Percentiles rank a stretch among this genome's conserved stretches.
Evolutionary conservation across 2,888 invertebrate species (phyloP).

Genomic region (Noctua pronuba): DNA sequence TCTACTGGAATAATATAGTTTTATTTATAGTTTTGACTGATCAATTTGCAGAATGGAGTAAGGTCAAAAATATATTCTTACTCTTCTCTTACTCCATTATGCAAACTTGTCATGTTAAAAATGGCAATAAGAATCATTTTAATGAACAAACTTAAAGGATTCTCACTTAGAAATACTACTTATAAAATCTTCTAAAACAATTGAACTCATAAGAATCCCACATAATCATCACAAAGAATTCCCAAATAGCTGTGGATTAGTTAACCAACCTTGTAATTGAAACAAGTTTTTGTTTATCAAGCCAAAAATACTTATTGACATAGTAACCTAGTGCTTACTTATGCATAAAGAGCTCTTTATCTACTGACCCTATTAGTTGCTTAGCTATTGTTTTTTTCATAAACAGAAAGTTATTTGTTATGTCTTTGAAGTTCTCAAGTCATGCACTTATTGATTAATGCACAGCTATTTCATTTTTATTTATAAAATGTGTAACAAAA

Average conservation of each 20-base stretch:
- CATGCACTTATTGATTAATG: neutral
- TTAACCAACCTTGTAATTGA: neutral
- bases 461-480: neutral
- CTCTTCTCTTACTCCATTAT: no score
- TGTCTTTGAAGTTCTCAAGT: neutral
- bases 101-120: neutral
- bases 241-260: neutral
- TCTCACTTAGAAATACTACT: no score
- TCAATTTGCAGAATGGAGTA: neutral
- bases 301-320: slow-evolving; percentile 5
- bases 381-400: neutral
- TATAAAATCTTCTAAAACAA: neutral
- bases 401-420: neutral
- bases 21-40: neutral
- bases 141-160: neutral
- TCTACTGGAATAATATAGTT: neutral
- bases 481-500: neutral
- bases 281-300: slow-evolving; percentile 5
- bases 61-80: neutral
- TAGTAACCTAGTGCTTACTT: neutral
- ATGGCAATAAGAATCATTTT: neutral
- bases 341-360: slow-evolving; percentile 16
- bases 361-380: slow-evolving; percentile 13
- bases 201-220: neutral
- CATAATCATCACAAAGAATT: no score